Percentiles rank a stretch among this genome's conserved stretches.
Conservation (phyloP, 2,888 invertebrate species). For the Drosophila fungiperda region DNA sequence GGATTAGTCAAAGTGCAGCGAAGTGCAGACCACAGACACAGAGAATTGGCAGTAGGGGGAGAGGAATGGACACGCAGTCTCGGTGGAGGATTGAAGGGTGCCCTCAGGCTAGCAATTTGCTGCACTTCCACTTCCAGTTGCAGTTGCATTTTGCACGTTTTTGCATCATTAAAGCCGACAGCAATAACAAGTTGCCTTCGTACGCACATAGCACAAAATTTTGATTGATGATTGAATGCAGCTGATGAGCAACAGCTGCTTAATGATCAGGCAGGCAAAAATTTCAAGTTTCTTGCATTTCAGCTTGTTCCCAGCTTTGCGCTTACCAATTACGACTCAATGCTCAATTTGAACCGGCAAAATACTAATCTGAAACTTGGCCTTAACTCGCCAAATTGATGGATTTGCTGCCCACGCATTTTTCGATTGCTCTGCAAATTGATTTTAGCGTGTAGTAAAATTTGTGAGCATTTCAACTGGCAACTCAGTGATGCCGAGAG, state of each 20-base stretch:
- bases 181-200: conserved; percentile 48
- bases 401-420: conserved; percentile 6
- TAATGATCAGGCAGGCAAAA: conserved; percentile 64
- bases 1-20: conserved; percentile 78
- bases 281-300: conserved; percentile 43
- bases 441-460: neutral
- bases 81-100: conserved; percentile 13
- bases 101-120: conserved; percentile 46
- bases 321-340: conserved; percentile 5
- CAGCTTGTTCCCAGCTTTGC: conserved; percentile 9
- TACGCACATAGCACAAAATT: conserved; percentile 76
- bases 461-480: neutral
- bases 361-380: conserved; percentile 17
- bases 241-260: conserved; percentile 74
- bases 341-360: conserved; percentile 5
- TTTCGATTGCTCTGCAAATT: neutral
- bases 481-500: neutral
- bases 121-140: conserved; percentile 39
- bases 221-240: conserved; percentile 80
- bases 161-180: conserved; percentile 36
- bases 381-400: neutral
- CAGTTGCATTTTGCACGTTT: conserved; percentile 44
- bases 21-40: conserved; percentile 26
- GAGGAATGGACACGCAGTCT: neutral
- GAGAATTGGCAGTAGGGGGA: neutral